Conservation (phyloP, 2,113 vertebrate genomes). For the Bambusicola thoracicus region DNA sequence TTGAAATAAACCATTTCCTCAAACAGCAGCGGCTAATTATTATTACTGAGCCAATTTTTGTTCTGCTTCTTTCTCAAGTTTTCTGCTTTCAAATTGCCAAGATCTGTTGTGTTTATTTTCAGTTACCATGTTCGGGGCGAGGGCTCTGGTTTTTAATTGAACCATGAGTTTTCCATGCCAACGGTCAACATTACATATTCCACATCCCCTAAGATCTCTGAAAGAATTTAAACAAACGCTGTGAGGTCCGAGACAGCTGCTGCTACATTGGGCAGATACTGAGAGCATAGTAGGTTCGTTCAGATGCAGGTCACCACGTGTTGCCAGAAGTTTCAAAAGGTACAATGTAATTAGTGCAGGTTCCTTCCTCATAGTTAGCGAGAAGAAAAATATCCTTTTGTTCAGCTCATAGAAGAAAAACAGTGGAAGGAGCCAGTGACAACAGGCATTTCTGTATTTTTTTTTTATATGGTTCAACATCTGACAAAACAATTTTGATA, state of each 20-base stretch:
- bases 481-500: background rate
- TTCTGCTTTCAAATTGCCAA: background rate
- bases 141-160: background rate
- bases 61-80: background rate
- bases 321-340: background rate
- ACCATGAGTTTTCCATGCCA: slow-evolving; percentile 15
- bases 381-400: background rate
- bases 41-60: background rate
- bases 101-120: slow-evolving; percentile 2
- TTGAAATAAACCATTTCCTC: slow-evolving; percentile 32
- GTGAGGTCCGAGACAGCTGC: slow-evolving; percentile 50
- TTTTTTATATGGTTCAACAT: background rate
- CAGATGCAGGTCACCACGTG: background rate
- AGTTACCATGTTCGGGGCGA: background rate
- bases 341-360: background rate
- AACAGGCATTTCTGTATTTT: background rate
- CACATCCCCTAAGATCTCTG: background rate
- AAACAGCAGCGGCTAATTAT: background rate
- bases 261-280: background rate
- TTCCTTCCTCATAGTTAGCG: background rate
- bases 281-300: background rate
- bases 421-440: background rate
- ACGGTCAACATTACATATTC: background rate
- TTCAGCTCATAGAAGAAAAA: background rate
- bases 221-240: slow-evolving; percentile 49